Percentiles rank a stretch among this genome's conserved stretches.
phyloP scores from a whole-genome alignment of 2,113 vertebrate genomes.

The Maccullochella peelii region DNA sequence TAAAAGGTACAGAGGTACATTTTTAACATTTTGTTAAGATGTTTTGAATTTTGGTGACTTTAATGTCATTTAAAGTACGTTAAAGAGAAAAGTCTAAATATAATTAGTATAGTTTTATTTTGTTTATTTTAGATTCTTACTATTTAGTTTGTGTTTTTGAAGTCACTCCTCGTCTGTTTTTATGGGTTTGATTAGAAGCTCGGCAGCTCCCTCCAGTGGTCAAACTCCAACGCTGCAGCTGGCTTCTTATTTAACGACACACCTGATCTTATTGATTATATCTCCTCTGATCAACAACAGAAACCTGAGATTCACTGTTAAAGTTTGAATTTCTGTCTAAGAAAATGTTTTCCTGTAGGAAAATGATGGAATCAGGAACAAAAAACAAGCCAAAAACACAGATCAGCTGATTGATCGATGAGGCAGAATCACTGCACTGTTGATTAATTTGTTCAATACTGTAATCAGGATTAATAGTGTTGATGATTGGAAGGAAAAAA shows the following conservation, averaged over 20 bases:
- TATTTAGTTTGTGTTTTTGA: neutral
- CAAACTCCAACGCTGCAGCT: neutral
- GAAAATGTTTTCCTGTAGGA: too few relatives aligned
- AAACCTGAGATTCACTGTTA: neutral
- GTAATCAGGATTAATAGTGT: neutral
- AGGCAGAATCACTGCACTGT: neutral
- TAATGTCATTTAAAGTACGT: neutral
- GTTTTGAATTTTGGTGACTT: neutral
- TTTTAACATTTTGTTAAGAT: neutral
- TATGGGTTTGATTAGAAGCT: neutral
- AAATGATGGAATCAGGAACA: too few relatives aligned
- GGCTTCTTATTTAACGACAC: neutral
- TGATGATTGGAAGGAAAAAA: too few relatives aligned
- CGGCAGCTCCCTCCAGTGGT: constrained; percentile 19
- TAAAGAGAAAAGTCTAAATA: neutral
- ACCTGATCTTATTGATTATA: neutral
- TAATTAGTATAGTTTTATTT: too few relatives aligned
- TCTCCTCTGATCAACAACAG: too few relatives aligned
- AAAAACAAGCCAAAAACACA: too few relatives aligned
- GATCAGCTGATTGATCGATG: neutral
- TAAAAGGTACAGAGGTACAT: neutral
- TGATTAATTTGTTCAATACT: neutral
- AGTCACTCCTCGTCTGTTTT: neutral
- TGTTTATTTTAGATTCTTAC: too few relatives aligned
- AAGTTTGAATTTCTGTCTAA: neutral